Conservation (phyloP, 2,797 vertebrate species). For the Alouatta caraya region DNA sequence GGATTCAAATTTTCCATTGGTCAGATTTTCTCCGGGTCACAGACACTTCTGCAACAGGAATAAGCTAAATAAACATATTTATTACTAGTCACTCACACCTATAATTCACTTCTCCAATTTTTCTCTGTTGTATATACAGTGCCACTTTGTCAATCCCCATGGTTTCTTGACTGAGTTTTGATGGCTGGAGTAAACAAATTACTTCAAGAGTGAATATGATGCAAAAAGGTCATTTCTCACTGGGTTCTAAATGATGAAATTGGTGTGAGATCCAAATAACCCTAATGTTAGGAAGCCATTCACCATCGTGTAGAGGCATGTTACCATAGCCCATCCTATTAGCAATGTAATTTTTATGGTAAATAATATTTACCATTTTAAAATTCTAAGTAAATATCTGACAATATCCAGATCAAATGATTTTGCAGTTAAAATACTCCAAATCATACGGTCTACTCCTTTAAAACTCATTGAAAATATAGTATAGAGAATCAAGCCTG, state of each 20-base stretch:
- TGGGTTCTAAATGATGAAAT: not conserved
- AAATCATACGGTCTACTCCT: not conserved
- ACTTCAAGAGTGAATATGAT: conserved; percentile 18
- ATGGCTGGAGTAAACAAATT: conserved; percentile 43
- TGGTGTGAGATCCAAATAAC: not conserved
- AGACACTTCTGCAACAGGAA: conserved; percentile 45
- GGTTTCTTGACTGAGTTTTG: conserved; percentile 52
- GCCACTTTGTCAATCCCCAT: conserved; percentile 44
- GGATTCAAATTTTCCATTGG: conserved; percentile 15
- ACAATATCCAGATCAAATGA: not conserved
- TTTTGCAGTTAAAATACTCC: conserved; percentile 4
- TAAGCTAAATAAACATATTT: conserved; percentile 43
- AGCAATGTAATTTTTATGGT: not conserved
- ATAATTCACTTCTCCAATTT: conserved; percentile 67
- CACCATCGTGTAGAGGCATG: not conserved
- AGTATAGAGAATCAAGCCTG: not conserved
- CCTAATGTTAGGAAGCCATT: conserved; percentile 28
- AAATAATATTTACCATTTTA: not conserved
- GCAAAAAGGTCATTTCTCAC: conserved; percentile 3
- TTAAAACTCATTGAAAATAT: not conserved
- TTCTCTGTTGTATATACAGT: conserved; percentile 21
- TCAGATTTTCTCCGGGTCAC: conserved; percentile 25
- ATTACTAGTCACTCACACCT: conserved; percentile 38
- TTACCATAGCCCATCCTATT: not conserved
- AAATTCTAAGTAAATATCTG: not conserved